phyloP scores from a whole-genome alignment of 2,113 vertebrate species.

The Tringa solitaria region DNA sequence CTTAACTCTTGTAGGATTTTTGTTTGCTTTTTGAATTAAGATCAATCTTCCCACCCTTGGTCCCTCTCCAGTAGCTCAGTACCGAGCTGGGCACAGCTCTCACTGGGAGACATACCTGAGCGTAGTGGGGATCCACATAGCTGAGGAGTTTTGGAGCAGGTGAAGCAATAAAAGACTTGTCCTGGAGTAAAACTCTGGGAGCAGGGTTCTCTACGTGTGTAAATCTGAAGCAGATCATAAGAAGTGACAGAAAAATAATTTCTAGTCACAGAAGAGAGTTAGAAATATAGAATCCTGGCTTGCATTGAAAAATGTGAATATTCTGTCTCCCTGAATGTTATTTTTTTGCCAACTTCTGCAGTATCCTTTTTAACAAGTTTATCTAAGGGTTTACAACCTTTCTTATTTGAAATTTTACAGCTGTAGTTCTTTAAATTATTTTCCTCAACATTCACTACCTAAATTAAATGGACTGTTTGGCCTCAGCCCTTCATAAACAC shows the following conservation, averaged over 20 bases:
- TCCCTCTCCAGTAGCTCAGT: background rate
- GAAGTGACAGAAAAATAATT: background rate
- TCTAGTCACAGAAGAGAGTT: background rate
- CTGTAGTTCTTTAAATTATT: background rate
- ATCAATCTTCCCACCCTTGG: background rate
- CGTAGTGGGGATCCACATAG: background rate
- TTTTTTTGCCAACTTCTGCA: background rate
- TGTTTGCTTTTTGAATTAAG: constrained; percentile 33
- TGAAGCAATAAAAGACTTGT: background rate
- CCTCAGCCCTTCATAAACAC: background rate
- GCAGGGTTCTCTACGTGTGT: accelerated
- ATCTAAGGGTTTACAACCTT: background rate
- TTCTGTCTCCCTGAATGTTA: background rate
- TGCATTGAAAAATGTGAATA: background rate
- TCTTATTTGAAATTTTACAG: background rate
- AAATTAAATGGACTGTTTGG: background rate
- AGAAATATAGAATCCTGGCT: background rate
- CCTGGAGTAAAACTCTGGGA: background rate
- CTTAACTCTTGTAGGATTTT: background rate
- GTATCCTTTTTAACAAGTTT: background rate
- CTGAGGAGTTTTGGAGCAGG: background rate
- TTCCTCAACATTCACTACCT: background rate
- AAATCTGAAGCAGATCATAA: background rate
- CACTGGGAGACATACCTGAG: background rate
- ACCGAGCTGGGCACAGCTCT: background rate